Base-by-base conservation (phyloP, 2,797 vertebrate genomes). In the Peromyscus melanophrys region DNA sequence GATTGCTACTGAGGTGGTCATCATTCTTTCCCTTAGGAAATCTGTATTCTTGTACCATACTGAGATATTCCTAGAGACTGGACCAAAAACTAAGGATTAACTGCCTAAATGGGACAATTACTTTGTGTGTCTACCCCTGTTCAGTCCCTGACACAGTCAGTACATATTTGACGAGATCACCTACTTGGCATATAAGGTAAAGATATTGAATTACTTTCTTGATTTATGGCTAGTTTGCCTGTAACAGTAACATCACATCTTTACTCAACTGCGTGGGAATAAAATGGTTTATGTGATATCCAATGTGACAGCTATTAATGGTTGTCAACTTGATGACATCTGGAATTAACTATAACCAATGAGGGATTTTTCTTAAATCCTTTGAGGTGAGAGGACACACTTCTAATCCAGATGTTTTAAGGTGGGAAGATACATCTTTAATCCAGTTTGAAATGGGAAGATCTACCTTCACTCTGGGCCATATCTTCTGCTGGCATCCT, bases 151-250 rank as follows among this genome's bases (percentile, higher is more conserved):
- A 25, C 34, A 94, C 61, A 90, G 76, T 61, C 37, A 34, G 40
- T 83, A 27, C 14, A 29, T 49, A 3, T 63, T 17, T 88, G 59
- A 93, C 8, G 76, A 12, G n/a, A 40, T 85, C 71, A 46, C 67
- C 57, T 94, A 25, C 29, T 81, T 83, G 40, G 31, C 29, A 13
- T 25, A 92, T 88, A 89, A 95, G 80, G 40, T 16, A 86, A 94
- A 49, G 67, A 92, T 91, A 14, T 34, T 90, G 23, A 88, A 94
- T 67, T 55, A 25, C 21, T 29, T 2, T 67, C 12, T 25, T 84
- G 82, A 90, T 23, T 17, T 87, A 80, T 55, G 34, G 40, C 23
- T 76, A 61, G 29, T 94, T 89, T 83, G 40, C 31, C 16, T 23
- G 21, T 71, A 46, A 34, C 67, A 75, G 19, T 67, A 19, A 55